These are phyloP conservation scores for Rhipidura dahli DNA, from an alignment of 2,113 vertebrate genomes.

Conservation along the genomic window DNA sequence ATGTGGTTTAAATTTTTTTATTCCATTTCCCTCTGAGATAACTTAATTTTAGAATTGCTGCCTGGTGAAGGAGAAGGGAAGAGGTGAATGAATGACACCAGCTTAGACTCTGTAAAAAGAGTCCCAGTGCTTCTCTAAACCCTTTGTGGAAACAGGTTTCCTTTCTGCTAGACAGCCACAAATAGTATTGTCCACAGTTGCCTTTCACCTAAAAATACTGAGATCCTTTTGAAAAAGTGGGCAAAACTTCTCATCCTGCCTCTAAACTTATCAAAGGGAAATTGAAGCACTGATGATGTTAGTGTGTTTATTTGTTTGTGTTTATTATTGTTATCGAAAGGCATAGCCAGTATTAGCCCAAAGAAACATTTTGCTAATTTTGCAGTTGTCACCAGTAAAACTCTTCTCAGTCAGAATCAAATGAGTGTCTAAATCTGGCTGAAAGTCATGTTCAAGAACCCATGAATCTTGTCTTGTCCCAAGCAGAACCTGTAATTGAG, in stretches of 20 bases:
- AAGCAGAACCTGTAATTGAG: not conserved
- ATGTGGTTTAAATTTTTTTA: not conserved
- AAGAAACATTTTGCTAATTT: not conserved
- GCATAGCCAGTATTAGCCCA: not conserved
- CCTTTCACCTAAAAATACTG: not conserved
- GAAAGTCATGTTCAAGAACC: not conserved
- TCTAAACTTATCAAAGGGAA: not conserved
- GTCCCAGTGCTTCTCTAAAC: not conserved
- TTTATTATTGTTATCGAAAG: not conserved
- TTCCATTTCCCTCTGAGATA: not conserved
- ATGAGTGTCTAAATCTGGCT: not conserved
- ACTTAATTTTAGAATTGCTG: not conserved
- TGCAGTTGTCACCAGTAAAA: not conserved
- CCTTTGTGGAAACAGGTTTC: not conserved
- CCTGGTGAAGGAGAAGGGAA: not conserved
- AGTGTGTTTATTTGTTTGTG: not conserved
- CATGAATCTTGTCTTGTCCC: not conserved
- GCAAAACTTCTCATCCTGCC: not conserved
- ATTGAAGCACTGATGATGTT: not conserved
- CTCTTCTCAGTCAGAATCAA: not conserved
- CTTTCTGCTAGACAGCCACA: not conserved
- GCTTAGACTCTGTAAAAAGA: not conserved
- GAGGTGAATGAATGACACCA: not conserved
- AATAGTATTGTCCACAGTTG: not conserved
- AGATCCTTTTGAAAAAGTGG: not conserved